Evolutionary conservation across 2,113 vertebrate species (phyloP).

Genomic region (Garra rufa): DNA sequence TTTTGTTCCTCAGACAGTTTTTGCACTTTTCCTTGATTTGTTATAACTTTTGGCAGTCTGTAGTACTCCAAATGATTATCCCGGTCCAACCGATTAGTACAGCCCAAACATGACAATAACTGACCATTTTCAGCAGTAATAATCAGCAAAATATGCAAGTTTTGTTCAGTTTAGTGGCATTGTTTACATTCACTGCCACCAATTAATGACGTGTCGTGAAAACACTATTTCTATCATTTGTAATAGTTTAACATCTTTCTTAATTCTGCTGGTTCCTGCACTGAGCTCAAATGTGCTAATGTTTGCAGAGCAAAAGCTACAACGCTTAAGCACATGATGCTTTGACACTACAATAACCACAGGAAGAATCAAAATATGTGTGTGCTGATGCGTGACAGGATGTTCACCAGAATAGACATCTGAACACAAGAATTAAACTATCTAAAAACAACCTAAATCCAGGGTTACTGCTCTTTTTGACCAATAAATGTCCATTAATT

Average conservation of each 20-base stretch:
- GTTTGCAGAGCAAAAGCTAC: neutral
- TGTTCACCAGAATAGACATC: neutral
- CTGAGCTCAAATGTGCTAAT: neutral
- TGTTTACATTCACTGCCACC: too few relatives aligned
- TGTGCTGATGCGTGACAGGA: conserved; percentile 1
- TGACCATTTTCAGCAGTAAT: too few relatives aligned
- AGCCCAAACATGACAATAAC: too few relatives aligned
- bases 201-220: too few relatives aligned
- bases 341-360: neutral
- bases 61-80: too few relatives aligned
- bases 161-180: too few relatives aligned
- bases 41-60: too few relatives aligned
- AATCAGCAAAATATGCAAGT: too few relatives aligned
- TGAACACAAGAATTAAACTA: neutral
- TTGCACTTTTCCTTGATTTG: too few relatives aligned
- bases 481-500: neutral
- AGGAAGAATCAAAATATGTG: neutral
- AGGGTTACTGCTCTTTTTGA: neutral
- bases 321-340: neutral
- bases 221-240: neutral
- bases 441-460: neutral
- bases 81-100: too few relatives aligned
- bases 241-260: neutral
- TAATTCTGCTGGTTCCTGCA: neutral
- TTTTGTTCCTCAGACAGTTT: too few relatives aligned